Conservation (phyloP, 2,888 invertebrate species). For the Pemphredon lugubris region DNA sequence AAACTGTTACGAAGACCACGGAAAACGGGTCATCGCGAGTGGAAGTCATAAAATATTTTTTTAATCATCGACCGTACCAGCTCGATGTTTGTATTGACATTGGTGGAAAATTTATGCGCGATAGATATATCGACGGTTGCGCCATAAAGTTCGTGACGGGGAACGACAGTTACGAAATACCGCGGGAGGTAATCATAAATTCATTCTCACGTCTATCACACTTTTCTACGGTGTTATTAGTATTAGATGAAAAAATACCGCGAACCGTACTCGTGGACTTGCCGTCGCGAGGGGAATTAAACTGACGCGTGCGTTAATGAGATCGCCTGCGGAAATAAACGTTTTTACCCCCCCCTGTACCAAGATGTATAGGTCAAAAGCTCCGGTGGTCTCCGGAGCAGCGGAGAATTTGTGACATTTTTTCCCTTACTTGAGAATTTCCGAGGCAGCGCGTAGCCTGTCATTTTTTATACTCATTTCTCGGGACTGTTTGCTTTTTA, state of each 20-base stretch:
- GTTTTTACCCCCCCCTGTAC: too few relatives aligned
- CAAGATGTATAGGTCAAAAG: too few relatives aligned
- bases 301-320: conserved; percentile 13
- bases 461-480: too few relatives aligned
- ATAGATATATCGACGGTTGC: conserved; percentile 4
- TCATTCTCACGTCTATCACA: conserved; percentile 9
- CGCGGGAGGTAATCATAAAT: conserved; percentile 12
- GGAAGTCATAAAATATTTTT: too few relatives aligned
- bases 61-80: background rate
- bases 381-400: too few relatives aligned
- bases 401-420: too few relatives aligned
- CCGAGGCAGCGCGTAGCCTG: too few relatives aligned
- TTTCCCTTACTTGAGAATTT: too few relatives aligned
- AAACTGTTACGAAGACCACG: too few relatives aligned
- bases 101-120: conserved; percentile 29
- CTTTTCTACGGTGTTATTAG: conserved; percentile 23
- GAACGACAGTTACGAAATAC: conserved; percentile 24
- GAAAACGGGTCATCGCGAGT: too few relatives aligned
- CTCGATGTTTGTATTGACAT: conserved; percentile 29
- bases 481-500: too few relatives aligned
- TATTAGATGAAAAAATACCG: conserved; percentile 20
- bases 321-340: too few relatives aligned
- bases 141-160: conserved; percentile 18
- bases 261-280: conserved; percentile 5
- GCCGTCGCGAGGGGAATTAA: background rate